These are phyloP conservation scores for Nemotelus nigrinus DNA, from an alignment of 2,888 invertebrate genomes.

Conservation along the genomic window DNA sequence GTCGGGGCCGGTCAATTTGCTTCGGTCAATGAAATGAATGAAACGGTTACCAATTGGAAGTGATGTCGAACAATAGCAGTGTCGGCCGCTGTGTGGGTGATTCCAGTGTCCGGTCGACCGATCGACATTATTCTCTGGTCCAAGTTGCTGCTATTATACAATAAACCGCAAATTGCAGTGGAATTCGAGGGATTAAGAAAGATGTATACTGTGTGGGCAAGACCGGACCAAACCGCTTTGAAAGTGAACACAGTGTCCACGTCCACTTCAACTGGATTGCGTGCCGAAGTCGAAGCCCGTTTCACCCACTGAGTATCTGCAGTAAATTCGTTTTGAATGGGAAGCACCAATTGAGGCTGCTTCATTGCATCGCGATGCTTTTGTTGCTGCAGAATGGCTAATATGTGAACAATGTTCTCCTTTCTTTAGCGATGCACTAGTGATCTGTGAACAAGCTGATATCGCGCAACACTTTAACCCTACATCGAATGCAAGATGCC, in stretches of 20 bases:
- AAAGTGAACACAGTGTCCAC: constrained; percentile 7
- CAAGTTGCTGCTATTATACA: background rate
- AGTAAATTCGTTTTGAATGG: background rate
- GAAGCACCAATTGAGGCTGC: constrained; percentile 31
- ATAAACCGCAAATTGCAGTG: background rate
- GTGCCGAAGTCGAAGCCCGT: background rate
- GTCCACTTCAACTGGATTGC: constrained; percentile 11
- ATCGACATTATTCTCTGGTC: background rate
- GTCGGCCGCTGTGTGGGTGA: constrained; percentile 6
- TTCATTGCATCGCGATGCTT: background rate
- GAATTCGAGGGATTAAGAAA: constrained; percentile 2
- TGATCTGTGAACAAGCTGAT: too few relatives aligned
- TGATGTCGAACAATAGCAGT: background rate
- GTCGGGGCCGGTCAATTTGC: constrained; percentile 3
- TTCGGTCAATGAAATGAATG: background rate
- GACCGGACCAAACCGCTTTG: background rate
- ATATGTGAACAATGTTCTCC: too few relatives aligned
- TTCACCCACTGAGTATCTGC: constrained; percentile 15
- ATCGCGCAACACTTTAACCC: too few relatives aligned
- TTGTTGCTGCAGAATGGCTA: too few relatives aligned
- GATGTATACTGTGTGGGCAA: background rate
- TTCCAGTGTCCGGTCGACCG: background rate
- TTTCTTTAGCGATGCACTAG: too few relatives aligned
- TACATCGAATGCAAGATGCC: too few relatives aligned
- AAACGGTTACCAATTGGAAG: constrained; percentile 2